Percentiles rank a stretch among this genome's conserved stretches.
phyloP scores from a whole-genome alignment of 2,888 invertebrate species.

The Cheilosia scutellata region DNA sequence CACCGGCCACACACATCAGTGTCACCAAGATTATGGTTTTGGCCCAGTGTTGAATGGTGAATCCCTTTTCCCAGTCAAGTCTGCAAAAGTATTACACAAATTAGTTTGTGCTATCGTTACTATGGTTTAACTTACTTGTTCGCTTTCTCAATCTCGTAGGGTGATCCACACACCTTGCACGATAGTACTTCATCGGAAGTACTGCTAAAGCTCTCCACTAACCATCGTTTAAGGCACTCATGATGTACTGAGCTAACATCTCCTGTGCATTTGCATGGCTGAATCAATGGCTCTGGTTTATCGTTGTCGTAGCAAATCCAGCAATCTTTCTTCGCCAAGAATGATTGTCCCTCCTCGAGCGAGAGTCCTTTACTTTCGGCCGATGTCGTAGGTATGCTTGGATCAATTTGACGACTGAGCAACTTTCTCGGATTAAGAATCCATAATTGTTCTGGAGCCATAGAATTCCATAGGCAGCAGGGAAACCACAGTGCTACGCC shows the following conservation, averaged over 20 bases:
- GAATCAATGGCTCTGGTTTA: conserved; percentile 92
- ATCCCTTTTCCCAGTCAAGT: conserved; percentile 93
- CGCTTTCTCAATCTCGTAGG: conserved; percentile 91
- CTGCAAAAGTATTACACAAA: conserved; percentile 80
- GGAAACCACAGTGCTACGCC: conserved; percentile 98
- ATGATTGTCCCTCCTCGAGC: conserved; percentile 85
- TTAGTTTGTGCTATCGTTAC: not conserved
- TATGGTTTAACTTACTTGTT: conserved; percentile 85
- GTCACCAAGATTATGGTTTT: conserved; percentile 92
- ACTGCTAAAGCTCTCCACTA: conserved; percentile 93
- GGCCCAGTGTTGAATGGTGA: conserved; percentile 93
- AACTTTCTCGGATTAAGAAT: conserved; percentile 95
- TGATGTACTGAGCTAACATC: conserved; percentile 97
- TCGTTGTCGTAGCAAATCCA: conserved; percentile 97
- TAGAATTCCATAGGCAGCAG: conserved; percentile 97
- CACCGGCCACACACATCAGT: conserved; percentile 90
- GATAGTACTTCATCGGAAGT: conserved; percentile 88
- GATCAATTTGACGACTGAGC: conserved; percentile 88
- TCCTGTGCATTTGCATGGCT: conserved; percentile 95
- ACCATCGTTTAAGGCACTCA: conserved; percentile 94
- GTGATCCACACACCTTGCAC: conserved; percentile 94
- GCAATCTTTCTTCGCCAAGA: conserved; percentile 89
- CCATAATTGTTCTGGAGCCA: conserved; percentile 97
- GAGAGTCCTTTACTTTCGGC: conserved; percentile 83
- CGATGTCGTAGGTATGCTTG: conserved; percentile 84